A percentile compares a stretch with the other conserved stretches of the same genome.
Evolutionary conservation across 2,797 vertebrate species (phyloP).

Genomic region (Pangasius krempfi): DNA sequence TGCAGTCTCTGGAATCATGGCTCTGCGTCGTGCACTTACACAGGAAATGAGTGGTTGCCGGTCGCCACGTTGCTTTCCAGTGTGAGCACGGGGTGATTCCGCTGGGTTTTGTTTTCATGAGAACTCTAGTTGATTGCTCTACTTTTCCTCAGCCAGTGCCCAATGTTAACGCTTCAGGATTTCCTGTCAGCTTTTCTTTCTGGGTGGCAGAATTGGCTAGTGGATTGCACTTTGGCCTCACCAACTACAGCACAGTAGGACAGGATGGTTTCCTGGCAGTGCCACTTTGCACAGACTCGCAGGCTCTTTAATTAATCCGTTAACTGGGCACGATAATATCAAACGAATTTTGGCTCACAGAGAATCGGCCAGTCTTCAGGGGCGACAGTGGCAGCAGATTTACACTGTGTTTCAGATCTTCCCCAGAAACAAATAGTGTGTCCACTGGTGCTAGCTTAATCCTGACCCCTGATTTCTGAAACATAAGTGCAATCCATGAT

Average conservation of each 20-base stretch:
- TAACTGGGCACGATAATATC: slow-evolving; percentile 38
- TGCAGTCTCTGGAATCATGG: not conserved
- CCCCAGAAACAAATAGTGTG: slow-evolving; percentile 3
- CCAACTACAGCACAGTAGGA: slow-evolving; percentile 42
- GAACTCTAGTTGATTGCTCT: slow-evolving; percentile 11
- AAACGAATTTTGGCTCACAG: slow-evolving; percentile 31
- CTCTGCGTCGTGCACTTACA: not conserved
- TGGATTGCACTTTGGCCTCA: slow-evolving; percentile 18
- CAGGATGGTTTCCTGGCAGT: slow-evolving; percentile 47
- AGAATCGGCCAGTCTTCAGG: not conserved
- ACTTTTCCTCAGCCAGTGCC: slow-evolving; percentile 7
- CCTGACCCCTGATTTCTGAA: not conserved
- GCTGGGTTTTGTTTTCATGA: not conserved
- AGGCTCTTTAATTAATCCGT: slow-evolving; percentile 54
- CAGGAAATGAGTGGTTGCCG: not conserved
- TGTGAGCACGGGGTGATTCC: not conserved
- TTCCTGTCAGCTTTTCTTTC: slow-evolving; percentile 42
- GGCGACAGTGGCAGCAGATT: not conserved
- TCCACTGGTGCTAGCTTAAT: not conserved
- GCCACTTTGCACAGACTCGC: slow-evolving; percentile 29
- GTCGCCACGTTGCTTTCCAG: not conserved
- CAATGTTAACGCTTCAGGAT: slow-evolving; percentile 34
- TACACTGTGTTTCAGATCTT: not conserved
- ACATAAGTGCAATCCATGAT: not conserved
- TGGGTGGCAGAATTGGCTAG: slow-evolving; percentile 37